Evolutionary conservation across 2,888 invertebrate genomes (phyloP).

Genomic region (Diplolepis rosae): DNA sequence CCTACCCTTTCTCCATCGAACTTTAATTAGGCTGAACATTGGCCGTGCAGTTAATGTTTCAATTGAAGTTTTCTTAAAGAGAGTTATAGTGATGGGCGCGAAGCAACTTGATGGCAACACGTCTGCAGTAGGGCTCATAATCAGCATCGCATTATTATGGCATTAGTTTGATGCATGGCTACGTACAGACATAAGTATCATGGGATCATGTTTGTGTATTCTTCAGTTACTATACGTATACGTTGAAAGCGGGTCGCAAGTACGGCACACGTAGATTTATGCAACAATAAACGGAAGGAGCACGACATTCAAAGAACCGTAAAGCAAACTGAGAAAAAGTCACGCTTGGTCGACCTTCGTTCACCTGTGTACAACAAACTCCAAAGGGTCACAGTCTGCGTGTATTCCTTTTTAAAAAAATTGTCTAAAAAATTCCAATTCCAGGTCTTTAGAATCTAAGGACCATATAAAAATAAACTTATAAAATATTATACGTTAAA

Average conservation of each 20-base stretch:
- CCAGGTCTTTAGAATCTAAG: background rate
- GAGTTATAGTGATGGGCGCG: background rate
- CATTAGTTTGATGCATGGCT: conserved; percentile 27
- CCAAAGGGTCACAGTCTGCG: conserved; percentile 49
- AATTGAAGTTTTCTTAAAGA: background rate
- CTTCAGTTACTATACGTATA: background rate
- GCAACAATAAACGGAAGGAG: conserved; percentile 51
- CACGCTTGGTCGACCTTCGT: conserved; percentile 47
- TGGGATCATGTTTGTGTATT: background rate
- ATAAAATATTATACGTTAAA: background rate
- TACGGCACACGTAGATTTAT: conserved; percentile 35
- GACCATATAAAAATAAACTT: background rate
- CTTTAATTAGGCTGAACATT: background rate
- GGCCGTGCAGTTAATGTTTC: background rate
- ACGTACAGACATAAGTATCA: conserved; percentile 18
- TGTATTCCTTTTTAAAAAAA: conserved; percentile 22
- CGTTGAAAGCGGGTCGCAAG: conserved; percentile 42
- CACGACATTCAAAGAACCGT: conserved; percentile 47
- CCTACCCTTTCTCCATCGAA: background rate
- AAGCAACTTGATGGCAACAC: conserved; percentile 16
- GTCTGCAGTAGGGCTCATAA: conserved; percentile 3
- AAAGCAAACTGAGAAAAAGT: conserved; percentile 38
- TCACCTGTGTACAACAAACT: conserved; percentile 49
- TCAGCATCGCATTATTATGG: conserved; percentile 22
- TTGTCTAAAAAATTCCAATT: background rate